Percentiles rank a stretch among this genome's conserved stretches.
Conservation (phyloP, 1,140 invertebrate genomes). For the Penaeus japonicus region DNA sequence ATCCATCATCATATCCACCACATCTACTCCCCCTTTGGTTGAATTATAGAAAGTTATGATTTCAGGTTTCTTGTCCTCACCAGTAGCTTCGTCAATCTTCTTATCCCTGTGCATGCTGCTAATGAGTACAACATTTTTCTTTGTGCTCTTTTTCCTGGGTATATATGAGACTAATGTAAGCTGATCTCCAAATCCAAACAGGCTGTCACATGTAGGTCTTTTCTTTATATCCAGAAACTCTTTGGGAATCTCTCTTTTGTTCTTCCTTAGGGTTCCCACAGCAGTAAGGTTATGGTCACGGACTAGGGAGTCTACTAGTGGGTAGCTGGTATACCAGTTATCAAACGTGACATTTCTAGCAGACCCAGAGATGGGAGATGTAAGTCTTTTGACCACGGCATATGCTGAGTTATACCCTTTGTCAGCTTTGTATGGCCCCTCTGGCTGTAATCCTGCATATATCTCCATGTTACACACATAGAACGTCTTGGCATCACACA, state of each 20-base stretch:
- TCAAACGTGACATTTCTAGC: slow-evolving; percentile 48
- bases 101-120: slow-evolving; percentile 55
- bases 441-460: slow-evolving; percentile 42
- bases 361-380: slow-evolving; percentile 25
- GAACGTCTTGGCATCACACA: slow-evolving; percentile 47
- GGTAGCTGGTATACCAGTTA: slow-evolving; percentile 52
- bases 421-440: slow-evolving; percentile 10
- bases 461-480: slow-evolving; percentile 57
- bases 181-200: slow-evolving; percentile 40
- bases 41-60: slow-evolving; percentile 61
- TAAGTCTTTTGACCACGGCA: slow-evolving; percentile 44
- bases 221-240: slow-evolving; percentile 40
- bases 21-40: slow-evolving; percentile 60
- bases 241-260: slow-evolving; percentile 53
- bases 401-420: slow-evolving; percentile 24
- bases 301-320: slow-evolving; percentile 45
- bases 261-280: slow-evolving; percentile 56
- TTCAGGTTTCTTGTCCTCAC: slow-evolving; percentile 59
- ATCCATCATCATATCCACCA: slow-evolving; percentile 57
- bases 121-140: slow-evolving; percentile 55
- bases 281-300: slow-evolving; percentile 47
- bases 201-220: background rate
- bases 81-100: slow-evolving; percentile 37
- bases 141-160: slow-evolving; percentile 24
- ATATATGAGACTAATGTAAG: slow-evolving; percentile 59